Evolutionary conservation across 2,888 invertebrate species (phyloP), one percentile per base, ranked within the genome.

Genomic region (Linnaemya tessellans): DNA sequence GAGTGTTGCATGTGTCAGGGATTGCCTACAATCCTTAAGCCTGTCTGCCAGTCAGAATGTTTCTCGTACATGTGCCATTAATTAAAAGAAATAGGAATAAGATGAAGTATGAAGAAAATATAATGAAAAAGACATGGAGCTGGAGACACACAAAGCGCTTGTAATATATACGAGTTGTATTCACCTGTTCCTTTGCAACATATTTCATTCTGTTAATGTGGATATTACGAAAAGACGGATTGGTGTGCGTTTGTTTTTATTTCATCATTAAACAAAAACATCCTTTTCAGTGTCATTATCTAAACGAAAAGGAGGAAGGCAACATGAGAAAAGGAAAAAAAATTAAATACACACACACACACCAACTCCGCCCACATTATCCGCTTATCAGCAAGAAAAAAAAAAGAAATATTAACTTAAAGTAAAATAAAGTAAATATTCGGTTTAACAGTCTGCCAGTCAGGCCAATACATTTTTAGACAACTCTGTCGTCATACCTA

Each of bases 301-400:
- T 41, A 67, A 80, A 81, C 70, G 87, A 87, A 80, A 15, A 74
- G 13, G 11, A 67, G 11, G 43, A 54, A 54, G 20, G 51, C 2
- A 13, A 80, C 67, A 20, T 10, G 41, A 46, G 4, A 64, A 46
- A 15, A 46, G 13, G 18, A 22, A 56, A 46, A n/a, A 46, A 43
- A 18, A 22, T n/a, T n/a, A n/a, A n/a, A n/a, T n/a, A n/a, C n/a
- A 78, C 18, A 74, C 49, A 20, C 7, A 67, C 20, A 49, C 60
- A 80, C 49, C 64, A 82, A 88, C 89, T 89, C 88, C 89, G 88
- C 89, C 89, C 88, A 88, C 87, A 83, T 86, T 80, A 60, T 84
- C 64, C 83, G 79, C 77, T 84, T 84, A 86, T 80, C 82, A 67
- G 54, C 15, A 20, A 58, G 67, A 65, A 64, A 70, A 80, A 54